Base-by-base conservation (phyloP, 1,140 invertebrate species). In the Meloidogyne chitwoodi region DNA sequence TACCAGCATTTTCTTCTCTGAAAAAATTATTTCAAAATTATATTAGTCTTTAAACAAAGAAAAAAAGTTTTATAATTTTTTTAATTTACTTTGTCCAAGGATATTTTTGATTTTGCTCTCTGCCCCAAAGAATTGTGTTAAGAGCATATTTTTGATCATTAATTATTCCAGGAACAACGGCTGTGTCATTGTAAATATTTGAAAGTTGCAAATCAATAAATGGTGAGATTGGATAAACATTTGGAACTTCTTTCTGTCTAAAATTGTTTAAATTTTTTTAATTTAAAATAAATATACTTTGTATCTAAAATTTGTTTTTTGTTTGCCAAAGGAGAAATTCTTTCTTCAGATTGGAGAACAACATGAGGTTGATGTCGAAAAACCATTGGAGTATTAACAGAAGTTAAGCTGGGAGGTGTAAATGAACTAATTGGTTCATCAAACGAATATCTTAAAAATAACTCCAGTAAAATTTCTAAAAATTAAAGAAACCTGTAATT, bases 51-150 rank as follows among this genome's bases (percentile, higher is more conserved):
- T 29, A 71, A 69, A 29, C 14, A 64, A 12, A 41, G 74, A 66
- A n/a, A n/a, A n/a, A n/a, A n/a, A n/a, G n/a, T n/a, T n/a, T n/a
- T n/a, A n/a, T n/a, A n/a, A n/a, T n/a, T n/a, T n/a, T n/a, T n/a
- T n/a, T n/a, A n/a, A n/a, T n/a, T 71, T 26, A 84, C 83, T 67
- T 83, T 22, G 84, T 86, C 83, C 83, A 86, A 5, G 85, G 85
- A 78, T 86, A 87, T 67, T 86, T 86, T 65, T 86, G 84, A 68
- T 79, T 65, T 68, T 84, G 83, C 72, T 83, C 81, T 26, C 81
- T 72, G 0, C 77, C 73, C 71, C 73, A 82, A 10, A 83, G 62
- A 22, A 87, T 63, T 41, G 79, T 77, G 10, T 56, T 56, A 1
- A 56, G n/a, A 56, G 19, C 48, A 56, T 56, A 56, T 56, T 56